phyloP scores from a whole-genome alignment of 2,797 vertebrate genomes.

The Echeneis naucrates region DNA sequence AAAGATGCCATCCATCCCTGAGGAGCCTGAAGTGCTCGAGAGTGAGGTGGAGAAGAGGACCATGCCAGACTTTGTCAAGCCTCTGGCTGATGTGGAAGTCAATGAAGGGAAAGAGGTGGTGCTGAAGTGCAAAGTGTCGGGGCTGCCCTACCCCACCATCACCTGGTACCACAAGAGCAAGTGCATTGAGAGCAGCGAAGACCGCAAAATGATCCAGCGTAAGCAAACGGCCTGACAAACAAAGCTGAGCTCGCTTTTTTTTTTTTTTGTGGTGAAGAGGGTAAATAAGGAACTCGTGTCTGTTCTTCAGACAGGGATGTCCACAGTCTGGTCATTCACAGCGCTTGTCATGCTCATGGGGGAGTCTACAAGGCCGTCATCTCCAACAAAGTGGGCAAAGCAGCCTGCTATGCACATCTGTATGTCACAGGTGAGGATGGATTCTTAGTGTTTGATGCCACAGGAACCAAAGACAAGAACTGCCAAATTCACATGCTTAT shows the following conservation, averaged over 20 bases:
- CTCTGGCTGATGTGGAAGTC: slow-evolving; percentile 91
- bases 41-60: slow-evolving; percentile 89
- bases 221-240: slow-evolving; percentile 60
- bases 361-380: slow-evolving; percentile 98
- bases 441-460: neutral
- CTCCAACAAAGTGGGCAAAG: slow-evolving; percentile 95
- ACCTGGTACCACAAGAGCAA: slow-evolving; percentile 95
- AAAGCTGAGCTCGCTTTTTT: neutral
- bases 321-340: slow-evolving; percentile 90
- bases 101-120: slow-evolving; percentile 90
- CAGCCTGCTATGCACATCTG: slow-evolving; percentile 95
- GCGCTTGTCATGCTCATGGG: slow-evolving; percentile 88
- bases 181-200: slow-evolving; percentile 91
- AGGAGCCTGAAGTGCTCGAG: slow-evolving; percentile 92
- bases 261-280: rapidly evolving
- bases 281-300: slow-evolving; percentile 44
- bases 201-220: slow-evolving; percentile 95
- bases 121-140: slow-evolving; percentile 92
- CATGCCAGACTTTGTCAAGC: slow-evolving; percentile 95
- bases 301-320: slow-evolving; percentile 92
- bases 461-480: neutral
- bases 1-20: slow-evolving; percentile 98
- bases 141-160: slow-evolving; percentile 94
- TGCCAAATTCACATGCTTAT: neutral
- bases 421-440: slow-evolving; percentile 90